These are phyloP conservation scores for Pluvialis apricaria DNA, from an alignment of 2,113 vertebrate species.

Conservation along the genomic window DNA sequence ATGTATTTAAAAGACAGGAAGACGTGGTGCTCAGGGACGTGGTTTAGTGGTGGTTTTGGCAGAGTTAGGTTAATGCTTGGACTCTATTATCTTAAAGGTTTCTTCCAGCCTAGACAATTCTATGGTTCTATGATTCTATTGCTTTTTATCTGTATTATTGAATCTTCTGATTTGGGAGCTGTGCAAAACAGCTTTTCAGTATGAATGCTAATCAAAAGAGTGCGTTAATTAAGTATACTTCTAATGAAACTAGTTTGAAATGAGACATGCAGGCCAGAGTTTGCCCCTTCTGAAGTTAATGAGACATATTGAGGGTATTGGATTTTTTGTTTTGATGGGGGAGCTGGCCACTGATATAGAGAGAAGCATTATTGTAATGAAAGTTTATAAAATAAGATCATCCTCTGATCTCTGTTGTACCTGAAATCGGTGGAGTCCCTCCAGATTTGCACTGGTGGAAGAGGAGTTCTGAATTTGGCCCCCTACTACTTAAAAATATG, in stretches of 20 bases:
- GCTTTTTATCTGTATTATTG: slow-evolving; percentile 11
- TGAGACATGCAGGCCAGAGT: not conserved
- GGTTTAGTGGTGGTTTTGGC: no score
- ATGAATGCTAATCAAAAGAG: slow-evolving; percentile 24
- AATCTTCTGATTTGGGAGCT: slow-evolving; percentile 13
- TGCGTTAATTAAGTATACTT: slow-evolving; percentile 28
- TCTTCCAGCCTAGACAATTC: no score
- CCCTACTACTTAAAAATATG: slow-evolving; percentile 13
- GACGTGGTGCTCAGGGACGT: no score
- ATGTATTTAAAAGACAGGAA: no score
- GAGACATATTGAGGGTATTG: not conserved
- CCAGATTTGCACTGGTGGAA: not conserved
- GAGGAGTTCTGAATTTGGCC: slow-evolving; percentile 10
- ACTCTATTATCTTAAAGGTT: no score
- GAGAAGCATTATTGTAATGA: not conserved
- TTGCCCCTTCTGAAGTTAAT: slow-evolving; percentile 18
- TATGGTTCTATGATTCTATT: not conserved
- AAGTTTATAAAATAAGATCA: not conserved
- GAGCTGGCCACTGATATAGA: not conserved
- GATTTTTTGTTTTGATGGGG: not conserved
- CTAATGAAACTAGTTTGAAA: slow-evolving; percentile 22
- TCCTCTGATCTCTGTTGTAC: not conserved
- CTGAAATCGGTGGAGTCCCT: not conserved
- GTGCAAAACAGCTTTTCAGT: slow-evolving; percentile 26
- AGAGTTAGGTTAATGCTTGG: no score